phyloP scores from a whole-genome alignment of 2,113 vertebrate genomes.

The Nycticryphes semicollaris region DNA sequence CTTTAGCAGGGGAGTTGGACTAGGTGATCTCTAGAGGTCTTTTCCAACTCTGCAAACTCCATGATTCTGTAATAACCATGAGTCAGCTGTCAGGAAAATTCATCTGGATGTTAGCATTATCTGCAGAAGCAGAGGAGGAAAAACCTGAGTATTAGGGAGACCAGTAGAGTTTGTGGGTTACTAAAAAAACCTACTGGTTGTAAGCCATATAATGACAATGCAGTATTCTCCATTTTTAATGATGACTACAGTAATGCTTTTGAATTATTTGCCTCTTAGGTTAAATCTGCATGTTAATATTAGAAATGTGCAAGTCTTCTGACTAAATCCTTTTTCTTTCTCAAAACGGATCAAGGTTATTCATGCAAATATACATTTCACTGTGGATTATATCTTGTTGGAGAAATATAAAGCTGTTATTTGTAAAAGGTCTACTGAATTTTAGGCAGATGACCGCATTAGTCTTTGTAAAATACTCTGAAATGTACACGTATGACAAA shows the following conservation, averaged over 20 bases:
- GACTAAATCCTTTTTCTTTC: conserved; percentile 8
- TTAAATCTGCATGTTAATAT: conserved; percentile 13
- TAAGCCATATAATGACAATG: not conserved
- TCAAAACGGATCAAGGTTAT: not conserved
- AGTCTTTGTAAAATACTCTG: conserved; percentile 8
- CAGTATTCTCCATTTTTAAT: not conserved
- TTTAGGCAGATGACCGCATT: not conserved
- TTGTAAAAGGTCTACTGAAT: not conserved
- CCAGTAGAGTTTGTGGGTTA: not conserved
- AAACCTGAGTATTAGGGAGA: not conserved
- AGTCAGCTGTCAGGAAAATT: not conserved
- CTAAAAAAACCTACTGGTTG: not conserved
- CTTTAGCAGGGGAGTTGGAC: too few relatives aligned
- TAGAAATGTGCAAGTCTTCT: not conserved
- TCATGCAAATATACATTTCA: conserved; percentile 3
- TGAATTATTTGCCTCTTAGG: conserved; percentile 15
- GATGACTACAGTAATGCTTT: not conserved
- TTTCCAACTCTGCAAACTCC: too few relatives aligned
- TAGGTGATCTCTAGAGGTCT: too few relatives aligned
- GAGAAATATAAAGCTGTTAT: not conserved
- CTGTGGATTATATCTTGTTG: not conserved
- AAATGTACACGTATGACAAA: not conserved
- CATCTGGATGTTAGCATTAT: not conserved
- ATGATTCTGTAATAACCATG: not conserved
- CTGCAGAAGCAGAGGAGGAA: not conserved